Evolutionary conservation across 2,113 vertebrate genomes (phyloP), one percentile per base, ranked within the genome.

Genomic region (Ophthalmolycus amberensis): DNA sequence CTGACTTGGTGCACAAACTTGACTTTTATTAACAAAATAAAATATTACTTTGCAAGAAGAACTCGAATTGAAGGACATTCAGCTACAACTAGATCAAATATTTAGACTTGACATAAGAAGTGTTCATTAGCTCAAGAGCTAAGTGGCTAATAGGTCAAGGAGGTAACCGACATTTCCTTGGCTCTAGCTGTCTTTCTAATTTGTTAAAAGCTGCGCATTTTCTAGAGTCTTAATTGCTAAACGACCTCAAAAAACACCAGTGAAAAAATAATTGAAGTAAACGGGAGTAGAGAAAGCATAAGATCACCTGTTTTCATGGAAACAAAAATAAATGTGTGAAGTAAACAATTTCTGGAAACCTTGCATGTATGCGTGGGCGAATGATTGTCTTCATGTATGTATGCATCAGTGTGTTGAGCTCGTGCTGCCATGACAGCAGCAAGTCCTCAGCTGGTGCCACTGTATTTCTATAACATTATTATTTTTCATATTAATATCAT

Each of bases 141-240:
- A n/a, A n/a, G n/a, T n/a, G n/a, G n/a, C 2, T 63, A 73, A 66
- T 37, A 76, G 68, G 62, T 75, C 50, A 66, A n/a, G 60, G 42
- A 46, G 54, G 50, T 37, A 59, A 65, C 50, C 3, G 40, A 60
- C 77, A 60, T 10, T 60, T 71, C 22, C 20, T 9, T 59, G 71
- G 60, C 15, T 69, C 44, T 48, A 50, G 58, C 8, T 32, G 14
- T 29, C 6, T 7, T 37, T 18, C 38, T 48, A 25, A 18, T 27
- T 18, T 52, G 22, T 75, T 29, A 60, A 63, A 50, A 14, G 16
- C 20, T 29, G 10, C 0, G 6, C 6, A 37, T 37, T 64, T 25
- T 29, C 9, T n/a, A 1, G 2, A 22, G 9, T 56, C 11, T 42
- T 54, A 25, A 64, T 15, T 0, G 0, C 38, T 77, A 34, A 81